These are phyloP conservation scores for Lycophotia porphyrea DNA, from an alignment of 2,888 invertebrate genomes.

Conservation along the genomic window DNA sequence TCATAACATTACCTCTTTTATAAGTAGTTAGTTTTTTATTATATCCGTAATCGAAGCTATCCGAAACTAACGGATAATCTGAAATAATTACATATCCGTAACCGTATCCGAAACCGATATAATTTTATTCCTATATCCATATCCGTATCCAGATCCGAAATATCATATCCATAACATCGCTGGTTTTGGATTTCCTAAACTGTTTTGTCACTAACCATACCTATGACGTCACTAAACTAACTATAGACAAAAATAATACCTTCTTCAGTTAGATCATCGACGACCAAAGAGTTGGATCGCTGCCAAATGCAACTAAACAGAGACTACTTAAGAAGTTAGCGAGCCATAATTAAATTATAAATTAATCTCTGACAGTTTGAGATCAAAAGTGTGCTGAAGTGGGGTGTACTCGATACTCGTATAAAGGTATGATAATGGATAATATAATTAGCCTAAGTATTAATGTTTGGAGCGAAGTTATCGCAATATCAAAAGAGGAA, in stretches of 20 bases:
- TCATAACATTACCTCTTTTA: too few species aligned
- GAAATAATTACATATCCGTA: too few species aligned
- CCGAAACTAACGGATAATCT: too few species aligned
- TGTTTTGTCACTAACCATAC: neutral
- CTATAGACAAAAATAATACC: constrained; percentile 35
- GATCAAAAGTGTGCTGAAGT: constrained; percentile 53
- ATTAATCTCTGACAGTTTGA: constrained; percentile 45
- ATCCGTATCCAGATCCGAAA: too few species aligned
- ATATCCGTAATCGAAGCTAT: too few species aligned
- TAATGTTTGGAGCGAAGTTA: neutral
- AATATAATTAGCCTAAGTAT: neutral
- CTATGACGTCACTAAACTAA: constrained; percentile 23
- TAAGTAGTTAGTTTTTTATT: too few species aligned
- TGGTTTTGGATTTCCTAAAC: too few species aligned
- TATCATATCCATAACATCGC: too few species aligned
- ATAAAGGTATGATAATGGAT: neutral
- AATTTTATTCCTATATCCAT: too few species aligned
- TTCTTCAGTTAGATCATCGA: constrained; percentile 59
- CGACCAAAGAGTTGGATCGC: constrained; percentile 29
- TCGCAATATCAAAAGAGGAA: neutral
- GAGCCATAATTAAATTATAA: constrained; percentile 42
- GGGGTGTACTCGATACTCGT: neutral
- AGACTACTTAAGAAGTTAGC: constrained; percentile 51
- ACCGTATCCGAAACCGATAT: too few species aligned
- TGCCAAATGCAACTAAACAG: constrained; percentile 53